Base-by-base conservation (phyloP, 2,797 vertebrate genomes). In the Pseudochromis fuscus region DNA sequence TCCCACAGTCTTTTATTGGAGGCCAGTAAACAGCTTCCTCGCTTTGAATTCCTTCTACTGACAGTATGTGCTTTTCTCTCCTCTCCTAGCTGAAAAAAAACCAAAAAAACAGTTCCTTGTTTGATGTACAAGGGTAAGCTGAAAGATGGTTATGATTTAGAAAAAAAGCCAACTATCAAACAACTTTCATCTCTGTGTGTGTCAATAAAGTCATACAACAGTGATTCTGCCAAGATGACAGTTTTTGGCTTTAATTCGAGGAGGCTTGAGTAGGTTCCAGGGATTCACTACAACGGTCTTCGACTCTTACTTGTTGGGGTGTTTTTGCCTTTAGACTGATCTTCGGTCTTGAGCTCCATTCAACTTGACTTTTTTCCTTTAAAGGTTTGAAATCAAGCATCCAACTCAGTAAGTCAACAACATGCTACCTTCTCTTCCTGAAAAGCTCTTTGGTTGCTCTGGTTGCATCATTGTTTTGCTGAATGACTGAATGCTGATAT, bases 31-130 rank as follows among this genome's bases (percentile, higher is more conserved):
- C 25, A 13, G 23, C 9, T 45, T 35, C 37, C 24, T 48, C 13
- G 12, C 15, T 55, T 56, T 58, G 56, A 73, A 57, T 37, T 60
- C 16, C 15, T 73, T 51, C 64, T 4, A 45, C 9, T 4, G 12
- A 5, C 10, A 65, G 30, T 18, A 51, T 28, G 15, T 16, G 15
- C 4, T 44, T 12, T 7, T 38, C 37, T 66, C 7, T 45, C 38
- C 23, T 45, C 15, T 45, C 38, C 44, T 24, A n/a, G n/a, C n/a
- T n/a, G n/a, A n/a, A n/a, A n/a, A n/a, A n/a, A n/a, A n/a, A n/a
- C n/a, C n/a, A n/a, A n/a, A n/a, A n/a, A n/a, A n/a, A n/a, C n/a
- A n/a, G 21, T 33, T 23, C 12, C 13, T 16, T 28, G n/a, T 67
- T 62, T 42, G n/a, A 71, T 67, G 56, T 16, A 50, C 25, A 18